Evolutionary conservation across 2,888 invertebrate genomes (phyloP).

Genomic region (Epiblema foenella): DNA sequence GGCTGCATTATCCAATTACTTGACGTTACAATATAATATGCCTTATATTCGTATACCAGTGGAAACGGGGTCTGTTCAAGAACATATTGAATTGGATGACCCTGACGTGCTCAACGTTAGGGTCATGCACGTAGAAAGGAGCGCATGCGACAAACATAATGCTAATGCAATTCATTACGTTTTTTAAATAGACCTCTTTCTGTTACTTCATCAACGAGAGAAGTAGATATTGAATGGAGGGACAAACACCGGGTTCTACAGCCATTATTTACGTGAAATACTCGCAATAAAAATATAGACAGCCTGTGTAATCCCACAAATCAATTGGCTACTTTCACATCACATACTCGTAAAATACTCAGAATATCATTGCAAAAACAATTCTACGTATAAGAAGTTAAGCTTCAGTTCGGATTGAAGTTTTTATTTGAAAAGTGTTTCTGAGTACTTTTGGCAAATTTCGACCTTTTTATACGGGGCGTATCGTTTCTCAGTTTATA

Average conservation of each 20-base stretch:
- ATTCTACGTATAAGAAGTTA: constrained; percentile 1
- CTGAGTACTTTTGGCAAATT: constrained; percentile 21
- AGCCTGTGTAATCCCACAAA: constrained; percentile 34
- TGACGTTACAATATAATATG: no score
- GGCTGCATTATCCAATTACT: no score
- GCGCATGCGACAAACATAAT: no score
- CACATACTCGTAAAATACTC: constrained; percentile 10
- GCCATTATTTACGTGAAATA: constrained; percentile 3
- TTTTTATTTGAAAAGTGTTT: not conserved
- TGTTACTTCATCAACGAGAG: no score
- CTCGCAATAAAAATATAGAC: constrained; percentile 28
- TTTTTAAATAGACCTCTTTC: not conserved
- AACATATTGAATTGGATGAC: not conserved
- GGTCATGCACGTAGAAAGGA: no score
- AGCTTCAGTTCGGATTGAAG: not conserved
- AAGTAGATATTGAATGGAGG: not conserved
- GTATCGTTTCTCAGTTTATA: constrained; percentile 44
- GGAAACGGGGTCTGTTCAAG: not conserved
- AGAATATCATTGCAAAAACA: not conserved
- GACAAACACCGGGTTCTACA: not conserved
- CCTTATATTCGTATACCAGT: no score
- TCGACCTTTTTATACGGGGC: constrained; percentile 31
- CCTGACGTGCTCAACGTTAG: no score
- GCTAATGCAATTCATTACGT: not conserved
- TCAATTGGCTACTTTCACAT: constrained; percentile 19